Evolutionary conservation across 2,888 invertebrate genomes (phyloP).

Genomic region (Eumerus sabulonum): DNA sequence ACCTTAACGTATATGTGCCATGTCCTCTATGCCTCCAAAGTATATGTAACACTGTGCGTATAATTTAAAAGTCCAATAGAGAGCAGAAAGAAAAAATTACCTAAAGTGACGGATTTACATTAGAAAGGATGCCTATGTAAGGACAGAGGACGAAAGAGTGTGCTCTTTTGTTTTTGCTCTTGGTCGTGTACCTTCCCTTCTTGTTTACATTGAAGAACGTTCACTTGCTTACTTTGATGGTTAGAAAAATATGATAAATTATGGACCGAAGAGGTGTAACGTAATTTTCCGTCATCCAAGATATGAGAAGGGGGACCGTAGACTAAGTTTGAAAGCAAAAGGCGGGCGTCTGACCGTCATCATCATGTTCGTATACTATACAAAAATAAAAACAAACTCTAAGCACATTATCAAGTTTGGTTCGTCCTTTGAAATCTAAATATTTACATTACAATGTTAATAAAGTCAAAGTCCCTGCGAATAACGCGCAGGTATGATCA

Average conservation of each 20-base stretch:
- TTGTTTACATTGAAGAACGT: too few species aligned
- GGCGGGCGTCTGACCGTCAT: neutral
- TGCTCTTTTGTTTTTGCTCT: conserved; percentile 44
- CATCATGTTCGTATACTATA: neutral
- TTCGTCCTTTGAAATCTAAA: conserved; percentile 46
- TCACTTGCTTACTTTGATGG: conserved; percentile 38
- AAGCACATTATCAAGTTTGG: conserved; percentile 34
- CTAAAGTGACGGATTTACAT: conserved; percentile 59
- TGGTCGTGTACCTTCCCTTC: conserved; percentile 3
- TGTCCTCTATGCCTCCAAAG: conserved; percentile 15
- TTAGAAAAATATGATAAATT: conserved; percentile 50
- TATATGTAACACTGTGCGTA: conserved; percentile 13
- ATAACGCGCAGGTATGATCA: neutral
- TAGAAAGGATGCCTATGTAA: conserved; percentile 52
- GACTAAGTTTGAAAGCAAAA: neutral
- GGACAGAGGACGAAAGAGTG: conserved; percentile 27
- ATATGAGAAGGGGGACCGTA: neutral
- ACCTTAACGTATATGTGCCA: too few species aligned
- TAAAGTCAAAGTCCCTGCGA: conserved; percentile 31
- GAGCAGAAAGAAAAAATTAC: conserved; percentile 10
- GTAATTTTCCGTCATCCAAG: conserved; percentile 49
- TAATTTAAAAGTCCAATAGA: conserved; percentile 18
- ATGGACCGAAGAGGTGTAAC: conserved; percentile 29
- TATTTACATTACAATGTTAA: conserved; percentile 60
- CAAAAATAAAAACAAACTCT: too few species aligned